Percentiles rank a stretch among this genome's conserved stretches.
Evolutionary conservation across 1,140 invertebrate genomes (phyloP).

Genomic region (Atta texana): DNA sequence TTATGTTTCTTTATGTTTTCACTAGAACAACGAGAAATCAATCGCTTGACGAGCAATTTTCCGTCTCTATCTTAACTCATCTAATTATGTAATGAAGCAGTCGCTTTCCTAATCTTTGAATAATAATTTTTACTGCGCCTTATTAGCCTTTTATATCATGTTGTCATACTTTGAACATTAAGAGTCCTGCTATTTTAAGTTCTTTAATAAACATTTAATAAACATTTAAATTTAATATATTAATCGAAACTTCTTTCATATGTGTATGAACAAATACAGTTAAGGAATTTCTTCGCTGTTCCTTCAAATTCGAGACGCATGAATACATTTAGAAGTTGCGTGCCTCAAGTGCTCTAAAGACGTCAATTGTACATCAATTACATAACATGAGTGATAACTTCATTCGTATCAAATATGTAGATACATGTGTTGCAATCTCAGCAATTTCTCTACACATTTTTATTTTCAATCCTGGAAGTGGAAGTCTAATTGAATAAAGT

Average conservation of each 20-base stretch:
- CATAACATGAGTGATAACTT: background rate
- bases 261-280: background rate
- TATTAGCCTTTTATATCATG: too few relatives aligned
- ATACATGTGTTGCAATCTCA: background rate
- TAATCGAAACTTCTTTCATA: background rate
- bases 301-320: background rate
- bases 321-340: slow-evolving; percentile 29
- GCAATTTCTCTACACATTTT: background rate
- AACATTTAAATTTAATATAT: background rate
- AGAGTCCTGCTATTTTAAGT: too few relatives aligned
- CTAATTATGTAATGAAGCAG: too few relatives aligned
- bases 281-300: background rate
- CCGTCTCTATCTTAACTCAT: too few relatives aligned
- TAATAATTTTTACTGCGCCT: too few relatives aligned
- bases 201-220: background rate
- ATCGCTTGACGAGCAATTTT: too few relatives aligned
- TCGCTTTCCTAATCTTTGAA: too few relatives aligned
- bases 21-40: too few relatives aligned
- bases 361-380: slow-evolving; percentile 40
- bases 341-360: slow-evolving; percentile 23
- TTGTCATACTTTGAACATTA: too few relatives aligned
- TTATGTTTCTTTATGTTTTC: too few relatives aligned
- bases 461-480: background rate
- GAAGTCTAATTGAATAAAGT: background rate
- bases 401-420: background rate